Percentiles rank a stretch among this genome's conserved stretches.
These are phyloP conservation scores for Maconellicoccus hirsutus DNA, from an alignment of 1,140 invertebrate genomes.

Conservation along the genomic window DNA sequence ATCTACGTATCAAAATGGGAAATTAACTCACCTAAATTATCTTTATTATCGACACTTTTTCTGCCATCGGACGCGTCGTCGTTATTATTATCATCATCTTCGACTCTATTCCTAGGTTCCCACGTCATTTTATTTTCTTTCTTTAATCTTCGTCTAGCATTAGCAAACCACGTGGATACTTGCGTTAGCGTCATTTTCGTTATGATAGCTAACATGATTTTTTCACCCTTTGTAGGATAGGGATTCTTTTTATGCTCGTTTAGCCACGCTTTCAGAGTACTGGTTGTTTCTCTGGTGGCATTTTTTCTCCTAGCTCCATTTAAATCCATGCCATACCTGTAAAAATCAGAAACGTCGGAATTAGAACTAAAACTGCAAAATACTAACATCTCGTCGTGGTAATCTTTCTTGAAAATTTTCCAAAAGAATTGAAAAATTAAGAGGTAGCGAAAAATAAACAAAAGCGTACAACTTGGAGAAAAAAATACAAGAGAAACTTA, in stretches of 20 bases:
- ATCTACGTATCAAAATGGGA: no score
- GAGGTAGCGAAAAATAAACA: neutral
- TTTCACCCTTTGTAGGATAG: constrained; percentile 97
- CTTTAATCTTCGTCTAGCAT: constrained; percentile 86
- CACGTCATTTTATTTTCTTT: constrained; percentile 99
- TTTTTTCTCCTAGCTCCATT: constrained; percentile 88
- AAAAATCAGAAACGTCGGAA: constrained; percentile 34
- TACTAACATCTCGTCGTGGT: neutral
- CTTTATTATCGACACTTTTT: constrained; percentile 70
- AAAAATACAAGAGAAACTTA: neutral
- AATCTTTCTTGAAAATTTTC: neutral
- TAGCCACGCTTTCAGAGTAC: constrained; percentile 93
- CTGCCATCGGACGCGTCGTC: constrained; percentile 64
- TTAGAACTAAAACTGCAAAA: constrained; percentile 26
- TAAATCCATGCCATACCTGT: constrained; percentile 79
- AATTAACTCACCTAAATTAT: constrained; percentile 32
- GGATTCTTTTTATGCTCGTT: constrained; percentile 98
- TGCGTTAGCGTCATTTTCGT: constrained; percentile 98
- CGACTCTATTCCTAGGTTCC: constrained; percentile 83
- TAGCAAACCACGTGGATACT: constrained; percentile 98
- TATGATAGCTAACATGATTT: constrained; percentile 97
- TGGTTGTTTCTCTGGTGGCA: constrained; percentile 92
- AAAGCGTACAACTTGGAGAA: no score
- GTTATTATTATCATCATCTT: constrained; percentile 77
- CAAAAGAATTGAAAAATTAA: neutral